These are phyloP conservation scores for Philopedon plagiatum DNA, from an alignment of 2,888 invertebrate species.

Conservation along the genomic window DNA sequence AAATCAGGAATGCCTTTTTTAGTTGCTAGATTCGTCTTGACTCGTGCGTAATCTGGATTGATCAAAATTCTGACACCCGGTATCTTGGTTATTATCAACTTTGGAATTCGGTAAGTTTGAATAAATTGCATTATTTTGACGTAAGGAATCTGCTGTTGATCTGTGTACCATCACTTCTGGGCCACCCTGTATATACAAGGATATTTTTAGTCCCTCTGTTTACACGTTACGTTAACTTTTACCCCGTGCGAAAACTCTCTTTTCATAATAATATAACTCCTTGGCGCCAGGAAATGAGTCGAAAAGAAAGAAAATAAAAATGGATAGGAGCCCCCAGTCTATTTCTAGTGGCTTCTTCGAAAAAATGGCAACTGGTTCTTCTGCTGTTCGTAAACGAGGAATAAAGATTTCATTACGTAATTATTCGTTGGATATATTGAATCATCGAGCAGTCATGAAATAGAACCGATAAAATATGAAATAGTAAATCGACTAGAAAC, in stretches of 20 bases:
- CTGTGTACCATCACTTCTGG: no score
- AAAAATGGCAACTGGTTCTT: slow-evolving; percentile 32
- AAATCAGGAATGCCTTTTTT: no score
- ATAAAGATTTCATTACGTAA: slow-evolving; percentile 17
- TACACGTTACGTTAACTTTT: no score
- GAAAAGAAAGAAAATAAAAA: slow-evolving; percentile 33
- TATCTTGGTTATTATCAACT: no score
- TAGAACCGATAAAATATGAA: not conserved
- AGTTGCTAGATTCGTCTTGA: no score
- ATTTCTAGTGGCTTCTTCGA: slow-evolving; percentile 45
- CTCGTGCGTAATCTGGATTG: no score
- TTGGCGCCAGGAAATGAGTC: slow-evolving; percentile 50
- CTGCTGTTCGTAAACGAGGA: slow-evolving; percentile 5
- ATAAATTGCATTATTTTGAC: no score
- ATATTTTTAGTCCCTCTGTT: no score
- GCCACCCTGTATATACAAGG: no score
- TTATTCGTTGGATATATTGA: slow-evolving; percentile 14
- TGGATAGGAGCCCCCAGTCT: slow-evolving; percentile 25
- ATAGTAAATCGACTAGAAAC: not conserved
- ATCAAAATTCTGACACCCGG: no score
- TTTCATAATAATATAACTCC: slow-evolving; percentile 4
- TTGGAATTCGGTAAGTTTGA: no score
- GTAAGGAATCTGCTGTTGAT: no score
- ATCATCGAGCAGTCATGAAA: not conserved
- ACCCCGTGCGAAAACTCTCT: not conserved